A percentile compares a stretch with the other conserved stretches of the same genome.
Evolutionary conservation across 35 echinoderm and acorn worm species (phyloP).

Genomic region (Eucidaris tribuloides): DNA sequence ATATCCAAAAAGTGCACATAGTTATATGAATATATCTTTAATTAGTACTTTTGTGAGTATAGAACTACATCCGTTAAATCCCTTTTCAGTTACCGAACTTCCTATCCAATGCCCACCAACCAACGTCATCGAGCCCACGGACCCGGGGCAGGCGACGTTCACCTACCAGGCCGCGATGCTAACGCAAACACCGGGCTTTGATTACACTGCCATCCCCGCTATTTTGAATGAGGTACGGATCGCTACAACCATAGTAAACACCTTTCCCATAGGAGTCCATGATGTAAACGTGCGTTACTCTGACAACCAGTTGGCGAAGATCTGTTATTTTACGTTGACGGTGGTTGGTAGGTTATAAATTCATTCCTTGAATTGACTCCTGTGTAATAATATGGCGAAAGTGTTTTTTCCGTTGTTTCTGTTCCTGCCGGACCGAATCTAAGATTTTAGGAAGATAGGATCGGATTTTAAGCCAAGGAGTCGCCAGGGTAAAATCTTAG

Average conservation of each 20-base stretch:
- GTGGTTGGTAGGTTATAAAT: neutral
- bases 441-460: no score
- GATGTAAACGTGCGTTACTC: neutral
- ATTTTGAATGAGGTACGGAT: neutral
- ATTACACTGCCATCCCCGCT: neutral
- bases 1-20: no score
- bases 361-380: no score
- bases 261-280: neutral
- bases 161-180: neutral
- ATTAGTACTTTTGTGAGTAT: no score
- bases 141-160: neutral
- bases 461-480: no score
- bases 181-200: neutral
- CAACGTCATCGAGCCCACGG: neutral
- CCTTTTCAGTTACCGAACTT: neutral
- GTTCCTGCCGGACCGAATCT: no score
- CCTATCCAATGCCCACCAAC: neutral
- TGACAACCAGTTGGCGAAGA: neutral
- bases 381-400: no score
- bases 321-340: neutral
- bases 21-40: no score
- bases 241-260: neutral
- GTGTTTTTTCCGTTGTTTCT: no score
- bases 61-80: no score
- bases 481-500: no score